These are phyloP conservation scores for Pogonophryne albipinna DNA, from an alignment of 2,797 vertebrate species.

Conservation along the genomic window DNA sequence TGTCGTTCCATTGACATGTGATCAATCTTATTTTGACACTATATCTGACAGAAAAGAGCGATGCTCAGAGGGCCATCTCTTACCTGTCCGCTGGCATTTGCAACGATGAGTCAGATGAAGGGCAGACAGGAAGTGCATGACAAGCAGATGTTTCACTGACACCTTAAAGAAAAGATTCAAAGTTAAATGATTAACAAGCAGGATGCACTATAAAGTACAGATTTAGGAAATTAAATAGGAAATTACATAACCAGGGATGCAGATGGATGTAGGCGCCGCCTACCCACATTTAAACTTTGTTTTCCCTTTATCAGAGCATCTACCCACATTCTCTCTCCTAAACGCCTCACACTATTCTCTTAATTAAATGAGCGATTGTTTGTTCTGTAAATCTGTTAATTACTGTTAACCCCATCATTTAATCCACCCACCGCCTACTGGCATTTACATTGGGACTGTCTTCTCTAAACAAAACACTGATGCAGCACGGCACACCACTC, in stretches of 20 bases:
- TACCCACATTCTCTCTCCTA: not conserved
- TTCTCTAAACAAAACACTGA: conserved; percentile 24
- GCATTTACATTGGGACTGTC: conserved; percentile 24
- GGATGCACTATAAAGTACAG: not conserved
- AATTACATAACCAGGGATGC: not conserved
- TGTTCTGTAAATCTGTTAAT: conserved; percentile 1
- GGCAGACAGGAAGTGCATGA: conserved; percentile 37
- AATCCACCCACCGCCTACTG: conserved; percentile 41
- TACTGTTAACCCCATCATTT: not conserved
- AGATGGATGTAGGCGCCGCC: not conserved
- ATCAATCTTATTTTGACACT: conserved; percentile 33
- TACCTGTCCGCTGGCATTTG: conserved; percentile 19
- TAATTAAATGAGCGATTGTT: not conserved
- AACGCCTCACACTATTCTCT: not conserved
- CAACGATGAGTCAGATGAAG: conserved; percentile 50
- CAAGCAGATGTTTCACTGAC: conserved; percentile 31
- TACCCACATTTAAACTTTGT: not conserved
- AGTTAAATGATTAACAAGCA: not conserved
- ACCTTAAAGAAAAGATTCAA: conserved; percentile 19
- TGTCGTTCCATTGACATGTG: conserved; percentile 21
- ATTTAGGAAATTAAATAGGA: not conserved
- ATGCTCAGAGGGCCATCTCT: conserved; percentile 13
- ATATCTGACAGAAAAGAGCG: conserved; percentile 28
- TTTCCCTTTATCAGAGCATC: not conserved
- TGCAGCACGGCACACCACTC: conserved; percentile 21